These are phyloP conservation scores for Pediacus dermestoides DNA, from an alignment of 2,888 invertebrate genomes.

Conservation along the genomic window DNA sequence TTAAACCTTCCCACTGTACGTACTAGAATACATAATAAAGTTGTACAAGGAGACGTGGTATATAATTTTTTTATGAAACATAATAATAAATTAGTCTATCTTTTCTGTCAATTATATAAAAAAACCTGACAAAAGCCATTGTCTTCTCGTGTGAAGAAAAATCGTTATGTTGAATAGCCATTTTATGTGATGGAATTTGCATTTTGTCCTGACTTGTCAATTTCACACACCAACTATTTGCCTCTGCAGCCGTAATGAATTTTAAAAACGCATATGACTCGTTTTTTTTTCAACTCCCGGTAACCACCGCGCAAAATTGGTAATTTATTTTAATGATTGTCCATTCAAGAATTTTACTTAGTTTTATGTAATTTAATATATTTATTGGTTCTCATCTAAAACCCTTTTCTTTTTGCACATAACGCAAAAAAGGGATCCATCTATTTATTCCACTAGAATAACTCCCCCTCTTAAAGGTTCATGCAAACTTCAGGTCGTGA, in stretches of 20 bases:
- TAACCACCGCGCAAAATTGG: not conserved
- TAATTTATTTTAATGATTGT: slow-evolving; percentile 1
- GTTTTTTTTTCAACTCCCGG: not conserved
- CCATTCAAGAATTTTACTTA: slow-evolving; percentile 2
- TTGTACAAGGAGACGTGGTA: too few species aligned
- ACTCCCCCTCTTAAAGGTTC: slow-evolving; percentile 30
- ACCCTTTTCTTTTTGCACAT: slow-evolving; percentile 4
- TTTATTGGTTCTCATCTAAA: slow-evolving; percentile 1
- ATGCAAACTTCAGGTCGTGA: slow-evolving; percentile 30
- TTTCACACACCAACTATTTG: slow-evolving; percentile 18
- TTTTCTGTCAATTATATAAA: too few species aligned
- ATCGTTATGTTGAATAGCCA: slow-evolving; percentile 17
- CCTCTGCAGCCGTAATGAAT: slow-evolving; percentile 1
- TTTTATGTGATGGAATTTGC: slow-evolving; percentile 24
- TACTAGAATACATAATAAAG: too few species aligned
- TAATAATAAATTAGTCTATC: too few species aligned
- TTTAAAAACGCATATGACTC: too few species aligned
- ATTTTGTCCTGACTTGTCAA: slow-evolving; percentile 22
- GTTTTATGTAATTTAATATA: slow-evolving; percentile 1
- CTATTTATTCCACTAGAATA: slow-evolving; percentile 35
- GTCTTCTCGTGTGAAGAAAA: slow-evolving; percentile 1
- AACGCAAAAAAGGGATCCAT: slow-evolving; percentile 29
- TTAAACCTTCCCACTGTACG: too few species aligned
- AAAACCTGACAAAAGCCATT: not conserved
- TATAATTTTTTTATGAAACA: too few species aligned